phyloP scores from a whole-genome alignment of 2,888 invertebrate genomes.

The Cerastoderma edule region DNA sequence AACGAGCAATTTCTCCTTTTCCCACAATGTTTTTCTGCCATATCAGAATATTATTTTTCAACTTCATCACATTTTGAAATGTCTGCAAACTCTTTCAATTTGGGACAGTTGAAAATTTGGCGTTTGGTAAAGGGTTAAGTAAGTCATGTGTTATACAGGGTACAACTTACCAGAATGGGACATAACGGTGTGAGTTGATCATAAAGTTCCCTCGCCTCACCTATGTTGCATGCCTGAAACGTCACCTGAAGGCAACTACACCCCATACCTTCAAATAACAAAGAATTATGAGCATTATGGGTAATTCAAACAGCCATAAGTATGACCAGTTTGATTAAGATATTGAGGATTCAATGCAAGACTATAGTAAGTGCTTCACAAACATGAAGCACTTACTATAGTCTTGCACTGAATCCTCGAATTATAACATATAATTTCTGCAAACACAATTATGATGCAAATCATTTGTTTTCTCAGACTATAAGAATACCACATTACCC shows the following conservation, averaged over 20 bases:
- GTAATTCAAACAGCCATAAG: too few species aligned
- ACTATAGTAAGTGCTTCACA: too few species aligned
- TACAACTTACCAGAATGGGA: constrained; percentile 92
- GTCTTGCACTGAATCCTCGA: too few species aligned
- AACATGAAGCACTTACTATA: too few species aligned
- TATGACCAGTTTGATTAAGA: too few species aligned
- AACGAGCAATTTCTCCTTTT: background rate
- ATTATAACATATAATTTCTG: too few species aligned
- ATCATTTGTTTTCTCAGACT: background rate
- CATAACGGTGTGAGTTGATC: constrained; percentile 98
- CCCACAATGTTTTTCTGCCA: background rate
- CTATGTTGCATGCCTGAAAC: constrained; percentile 98
- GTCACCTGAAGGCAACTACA: constrained; percentile 95
- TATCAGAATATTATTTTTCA: too few species aligned
- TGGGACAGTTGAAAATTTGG: background rate
- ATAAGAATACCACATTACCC: background rate
- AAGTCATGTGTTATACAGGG: too few species aligned
- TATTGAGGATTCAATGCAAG: too few species aligned
- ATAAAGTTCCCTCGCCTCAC: constrained; percentile 97
- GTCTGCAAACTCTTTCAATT: background rate
- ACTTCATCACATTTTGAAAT: too few species aligned
- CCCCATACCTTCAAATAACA: constrained; percentile 91
- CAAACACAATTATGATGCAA: background rate
- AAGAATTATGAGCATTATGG: too few species aligned
- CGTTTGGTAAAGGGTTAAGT: too few species aligned